Percentiles rank a stretch among this genome's conserved stretches.
phyloP scores from a whole-genome alignment of 2,888 invertebrate genomes.

The Eustalomyia histrio region DNA sequence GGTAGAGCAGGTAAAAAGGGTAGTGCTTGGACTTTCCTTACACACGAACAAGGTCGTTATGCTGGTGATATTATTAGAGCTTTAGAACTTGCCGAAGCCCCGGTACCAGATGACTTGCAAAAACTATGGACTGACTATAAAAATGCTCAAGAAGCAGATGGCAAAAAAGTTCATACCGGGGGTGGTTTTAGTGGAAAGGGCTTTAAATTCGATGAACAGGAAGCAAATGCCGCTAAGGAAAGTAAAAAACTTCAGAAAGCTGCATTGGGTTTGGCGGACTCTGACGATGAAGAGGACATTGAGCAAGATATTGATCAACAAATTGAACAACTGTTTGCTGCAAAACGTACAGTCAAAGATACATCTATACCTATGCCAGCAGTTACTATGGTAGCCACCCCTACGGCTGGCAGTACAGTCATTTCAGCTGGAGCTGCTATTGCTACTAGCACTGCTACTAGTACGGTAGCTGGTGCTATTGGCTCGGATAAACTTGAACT shows the following conservation, averaged over 20 bases:
- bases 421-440: slow-evolving; percentile 61
- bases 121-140: slow-evolving; percentile 94
- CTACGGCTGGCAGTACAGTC: slow-evolving; percentile 69
- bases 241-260: slow-evolving; percentile 99
- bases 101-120: slow-evolving; percentile 88
- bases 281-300: slow-evolving; percentile 98
- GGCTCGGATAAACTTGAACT: slow-evolving; percentile 90
- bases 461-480: slow-evolving; percentile 68
- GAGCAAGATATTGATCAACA: slow-evolving; percentile 98
- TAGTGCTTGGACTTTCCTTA: slow-evolving; percentile 97
- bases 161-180: slow-evolving; percentile 93
- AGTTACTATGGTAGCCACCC: slow-evolving; percentile 47
- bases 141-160: slow-evolving; percentile 92
- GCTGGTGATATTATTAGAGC: slow-evolving; percentile 96
- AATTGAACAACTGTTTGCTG: slow-evolving; percentile 97
- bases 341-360: slow-evolving; percentile 96
- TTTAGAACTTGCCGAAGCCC: slow-evolving; percentile 89
- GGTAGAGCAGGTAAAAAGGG: slow-evolving; percentile 97
- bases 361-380: slow-evolving; percentile 83
- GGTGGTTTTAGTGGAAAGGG: slow-evolving; percentile 97
- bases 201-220: slow-evolving; percentile 99
- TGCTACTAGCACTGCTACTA: slow-evolving; percentile 68
- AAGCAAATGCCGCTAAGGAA: slow-evolving; percentile 96
- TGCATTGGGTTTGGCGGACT: slow-evolving; percentile 94
- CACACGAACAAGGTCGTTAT: slow-evolving; percentile 95